These are phyloP conservation scores for Dromius quadrimaculatus DNA, from an alignment of 2,888 invertebrate species.

Conservation along the genomic window DNA sequence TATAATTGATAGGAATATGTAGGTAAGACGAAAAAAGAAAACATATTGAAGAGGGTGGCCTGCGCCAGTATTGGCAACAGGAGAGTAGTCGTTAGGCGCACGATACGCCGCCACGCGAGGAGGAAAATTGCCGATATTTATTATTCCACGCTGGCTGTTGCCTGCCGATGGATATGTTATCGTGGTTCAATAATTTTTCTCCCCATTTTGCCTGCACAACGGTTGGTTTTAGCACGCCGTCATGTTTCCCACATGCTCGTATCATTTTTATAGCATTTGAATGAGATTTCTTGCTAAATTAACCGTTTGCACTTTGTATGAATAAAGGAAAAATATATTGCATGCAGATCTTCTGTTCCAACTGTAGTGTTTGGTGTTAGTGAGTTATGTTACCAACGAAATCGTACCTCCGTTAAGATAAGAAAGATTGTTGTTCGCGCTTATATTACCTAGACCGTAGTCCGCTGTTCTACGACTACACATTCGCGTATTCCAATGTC, in stretches of 20 bases:
- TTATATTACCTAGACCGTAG: background rate
- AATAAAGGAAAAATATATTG: slow-evolving; percentile 3
- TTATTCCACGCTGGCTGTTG: slow-evolving; percentile 45
- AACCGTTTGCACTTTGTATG: slow-evolving; percentile 30
- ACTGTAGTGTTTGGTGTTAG: no score
- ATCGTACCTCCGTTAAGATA: slow-evolving; percentile 11
- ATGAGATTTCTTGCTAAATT: slow-evolving; percentile 42
- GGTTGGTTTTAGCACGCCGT: slow-evolving; percentile 27
- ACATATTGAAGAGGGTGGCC: background rate
- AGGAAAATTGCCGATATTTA: slow-evolving; percentile 49
- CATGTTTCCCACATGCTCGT: slow-evolving; percentile 36
- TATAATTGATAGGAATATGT: background rate
- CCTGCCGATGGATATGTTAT: slow-evolving; percentile 47
- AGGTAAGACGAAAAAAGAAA: background rate
- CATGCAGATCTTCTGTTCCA: slow-evolving; percentile 8
- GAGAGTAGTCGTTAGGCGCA: slow-evolving; percentile 41
- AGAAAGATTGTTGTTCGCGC: slow-evolving; percentile 1
- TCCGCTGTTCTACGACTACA: background rate
- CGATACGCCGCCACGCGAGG: slow-evolving; percentile 39
- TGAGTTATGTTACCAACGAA: slow-evolving; percentile 2
- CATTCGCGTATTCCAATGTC: background rate
- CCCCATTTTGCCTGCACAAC: slow-evolving; percentile 36
- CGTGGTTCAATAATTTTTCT: slow-evolving; percentile 47
- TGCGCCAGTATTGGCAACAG: slow-evolving; percentile 34
- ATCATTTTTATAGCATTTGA: slow-evolving; percentile 38